These are phyloP conservation scores for Mycalesis mineus DNA, from an alignment of 2,888 invertebrate genomes.

Conservation along the genomic window DNA sequence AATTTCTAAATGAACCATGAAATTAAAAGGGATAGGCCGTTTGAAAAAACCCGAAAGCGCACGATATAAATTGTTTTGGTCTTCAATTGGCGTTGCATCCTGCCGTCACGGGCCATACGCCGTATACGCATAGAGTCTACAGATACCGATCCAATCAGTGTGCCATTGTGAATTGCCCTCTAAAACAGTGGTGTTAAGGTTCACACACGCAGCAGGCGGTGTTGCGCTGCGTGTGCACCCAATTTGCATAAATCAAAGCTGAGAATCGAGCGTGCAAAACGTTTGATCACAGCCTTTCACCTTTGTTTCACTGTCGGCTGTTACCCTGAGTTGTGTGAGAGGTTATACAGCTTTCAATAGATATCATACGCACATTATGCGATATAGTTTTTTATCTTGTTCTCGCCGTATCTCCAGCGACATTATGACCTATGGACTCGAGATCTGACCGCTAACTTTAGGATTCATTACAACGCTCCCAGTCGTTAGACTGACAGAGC, in stretches of 20 bases:
- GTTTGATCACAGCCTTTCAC: conserved; percentile 24
- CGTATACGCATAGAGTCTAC: background rate
- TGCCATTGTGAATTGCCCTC: background rate
- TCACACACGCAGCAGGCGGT: background rate
- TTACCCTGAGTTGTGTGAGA: conserved; percentile 6
- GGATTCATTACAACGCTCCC: too few species aligned
- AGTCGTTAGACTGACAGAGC: too few species aligned
- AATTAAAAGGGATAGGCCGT: conserved; percentile 1
- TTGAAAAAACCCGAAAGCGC: conserved; percentile 9
- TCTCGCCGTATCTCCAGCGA: too few species aligned
- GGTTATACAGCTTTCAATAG: background rate
- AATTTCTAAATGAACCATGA: conserved; percentile 10
- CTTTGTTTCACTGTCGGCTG: conserved; percentile 18
- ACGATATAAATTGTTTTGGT: conserved; percentile 11
- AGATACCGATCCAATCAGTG: background rate
- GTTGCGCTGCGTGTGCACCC: conserved; percentile 3
- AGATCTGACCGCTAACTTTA: too few species aligned
- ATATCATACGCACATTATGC: background rate
- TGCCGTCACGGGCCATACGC: conserved; percentile 13
- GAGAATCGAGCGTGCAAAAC: conserved; percentile 24
- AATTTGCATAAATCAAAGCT: conserved; percentile 25
- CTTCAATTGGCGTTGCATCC: conserved; percentile 19
- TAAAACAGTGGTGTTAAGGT: background rate
- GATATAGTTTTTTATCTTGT: too few species aligned
- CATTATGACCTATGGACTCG: too few species aligned